Base-by-base conservation (phyloP, 2,888 invertebrate genomes). In the Athalia rosae region DNA sequence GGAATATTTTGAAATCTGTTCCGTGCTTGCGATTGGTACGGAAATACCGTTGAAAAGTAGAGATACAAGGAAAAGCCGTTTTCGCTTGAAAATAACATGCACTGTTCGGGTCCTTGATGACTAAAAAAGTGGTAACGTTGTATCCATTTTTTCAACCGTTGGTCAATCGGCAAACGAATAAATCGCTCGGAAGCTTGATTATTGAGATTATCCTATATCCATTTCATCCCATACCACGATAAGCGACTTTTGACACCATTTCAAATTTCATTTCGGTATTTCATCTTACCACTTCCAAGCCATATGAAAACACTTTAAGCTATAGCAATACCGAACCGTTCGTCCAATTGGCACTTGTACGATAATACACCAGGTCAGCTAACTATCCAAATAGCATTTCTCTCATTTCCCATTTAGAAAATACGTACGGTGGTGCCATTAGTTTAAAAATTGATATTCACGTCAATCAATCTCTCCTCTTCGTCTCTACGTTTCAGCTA, bases 311-410 rank as follows among this genome's bases (percentile, higher is more conserved):
- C 48, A 45, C 7, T 61, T 9, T 3, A 13, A 48, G 5, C 53
- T 61, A 48, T 71, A n/a, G n/a, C n/a, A n/a, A n/a, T 71, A 56
- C 69, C 61, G 77, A 77, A 77, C 77, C 66, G 77, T 69, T 77
- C 61, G 59, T 45, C 45, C 67, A 47, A 77, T 77, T 77, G 61
- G 58, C 77, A 28, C 61, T 15, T 41, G 48, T 4, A 71, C 15
- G 77, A 77, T 66, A 69, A 77, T 69, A 59, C 45, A 15, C 45
- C 43, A 13, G 50, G 41, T 11, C n/a, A n/a, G 67, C 9, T 67
- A 28, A 67, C 28, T 41, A 53, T 11, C 7, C 45, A 11, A 58
- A 13, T 45, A 6, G 15, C n/a, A 5, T 45, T 56, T 73, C 13
- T 43, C 47, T 15, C 4, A 11, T 56, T 59, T 56, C 53, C 13